Evolutionary conservation across 2,888 invertebrate species (phyloP).

Genomic region (Chymomyza fuscimana): DNA sequence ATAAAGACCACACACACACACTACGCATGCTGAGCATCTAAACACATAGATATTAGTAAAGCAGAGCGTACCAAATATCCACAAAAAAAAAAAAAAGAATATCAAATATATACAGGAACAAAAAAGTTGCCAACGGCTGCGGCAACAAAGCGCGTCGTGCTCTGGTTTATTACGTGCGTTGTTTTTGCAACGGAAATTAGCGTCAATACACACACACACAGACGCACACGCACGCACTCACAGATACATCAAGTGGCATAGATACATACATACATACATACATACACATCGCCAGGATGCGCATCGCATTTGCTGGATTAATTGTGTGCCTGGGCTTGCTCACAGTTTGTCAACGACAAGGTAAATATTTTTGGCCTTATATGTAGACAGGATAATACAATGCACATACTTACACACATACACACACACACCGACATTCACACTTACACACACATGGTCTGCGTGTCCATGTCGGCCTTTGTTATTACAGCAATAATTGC

Average conservation of each 20-base stretch:
- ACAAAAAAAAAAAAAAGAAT: not conserved
- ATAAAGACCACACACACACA: not conserved
- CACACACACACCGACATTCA: no score
- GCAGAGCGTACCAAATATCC: not conserved
- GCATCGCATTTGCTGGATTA: constrained; percentile 72
- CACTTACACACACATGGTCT: constrained; percentile 3
- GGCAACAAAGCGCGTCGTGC: constrained; percentile 9
- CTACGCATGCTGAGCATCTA: not conserved
- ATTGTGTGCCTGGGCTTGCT: constrained; percentile 69
- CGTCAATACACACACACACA: constrained; percentile 12
- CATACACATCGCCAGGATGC: constrained; percentile 39
- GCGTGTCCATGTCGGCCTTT: constrained; percentile 41
- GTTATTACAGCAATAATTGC: constrained; percentile 70
- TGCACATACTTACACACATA: not conserved
- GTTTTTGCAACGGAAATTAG: constrained; percentile 48
- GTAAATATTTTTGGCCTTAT: constrained; percentile 68
- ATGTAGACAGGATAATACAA: not conserved
- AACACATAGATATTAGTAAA: constrained; percentile 1
- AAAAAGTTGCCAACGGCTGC: not conserved
- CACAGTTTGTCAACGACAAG: constrained; percentile 74
- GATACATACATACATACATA: constrained; percentile 2
- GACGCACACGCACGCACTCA: not conserved
- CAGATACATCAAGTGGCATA: constrained; percentile 11
- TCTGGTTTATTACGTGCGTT: constrained; percentile 52
- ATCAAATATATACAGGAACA: not conserved